Percentiles rank a stretch among this genome's conserved stretches.
Conservation (phyloP, 64 coral and sea anemone species). For the Dendrophyllia cribrosa region DNA sequence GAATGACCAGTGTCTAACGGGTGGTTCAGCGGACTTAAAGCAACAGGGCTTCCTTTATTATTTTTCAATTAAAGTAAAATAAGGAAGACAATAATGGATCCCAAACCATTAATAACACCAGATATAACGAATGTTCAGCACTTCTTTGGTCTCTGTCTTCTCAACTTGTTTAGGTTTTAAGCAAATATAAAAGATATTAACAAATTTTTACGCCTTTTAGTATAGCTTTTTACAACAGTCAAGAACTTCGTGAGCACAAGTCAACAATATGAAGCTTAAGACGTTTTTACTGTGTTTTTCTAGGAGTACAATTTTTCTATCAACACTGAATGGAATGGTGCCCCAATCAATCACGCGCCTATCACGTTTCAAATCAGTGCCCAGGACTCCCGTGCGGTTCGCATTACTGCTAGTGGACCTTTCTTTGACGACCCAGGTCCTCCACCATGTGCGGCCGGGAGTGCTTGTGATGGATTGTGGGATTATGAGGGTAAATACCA, state of each 20-base stretch:
- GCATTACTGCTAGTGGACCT: slow-evolving; percentile 71
- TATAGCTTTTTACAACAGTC: too few species aligned
- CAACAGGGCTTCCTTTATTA: too few species aligned
- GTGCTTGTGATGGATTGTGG: slow-evolving; percentile 78
- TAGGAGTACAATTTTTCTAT: slow-evolving; percentile 83
- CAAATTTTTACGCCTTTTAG: too few species aligned
- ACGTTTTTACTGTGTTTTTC: not conserved
- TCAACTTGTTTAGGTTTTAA: too few species aligned
- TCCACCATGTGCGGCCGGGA: slow-evolving; percentile 71
- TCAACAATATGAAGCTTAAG: not conserved
- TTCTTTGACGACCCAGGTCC: slow-evolving; percentile 79
- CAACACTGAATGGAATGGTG: slow-evolving; percentile 75
- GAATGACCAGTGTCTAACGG: too few species aligned
- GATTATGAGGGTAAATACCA: slow-evolving; percentile 80
- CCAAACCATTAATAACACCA: too few species aligned
- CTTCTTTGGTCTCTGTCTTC: too few species aligned
- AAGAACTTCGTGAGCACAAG: not conserved
- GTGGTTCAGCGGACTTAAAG: too few species aligned
- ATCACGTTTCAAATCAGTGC: slow-evolving; percentile 79
- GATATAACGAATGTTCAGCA: too few species aligned
- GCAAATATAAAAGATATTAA: too few species aligned
- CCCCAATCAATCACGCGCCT: slow-evolving; percentile 61
- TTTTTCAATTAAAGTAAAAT: too few species aligned
- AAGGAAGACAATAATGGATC: too few species aligned
- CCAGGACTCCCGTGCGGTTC: slow-evolving; percentile 63